Percentiles rank a stretch among this genome's conserved stretches.
phyloP scores from a whole-genome alignment of 2,888 invertebrate genomes.

The Microplitis deprimator region DNA sequence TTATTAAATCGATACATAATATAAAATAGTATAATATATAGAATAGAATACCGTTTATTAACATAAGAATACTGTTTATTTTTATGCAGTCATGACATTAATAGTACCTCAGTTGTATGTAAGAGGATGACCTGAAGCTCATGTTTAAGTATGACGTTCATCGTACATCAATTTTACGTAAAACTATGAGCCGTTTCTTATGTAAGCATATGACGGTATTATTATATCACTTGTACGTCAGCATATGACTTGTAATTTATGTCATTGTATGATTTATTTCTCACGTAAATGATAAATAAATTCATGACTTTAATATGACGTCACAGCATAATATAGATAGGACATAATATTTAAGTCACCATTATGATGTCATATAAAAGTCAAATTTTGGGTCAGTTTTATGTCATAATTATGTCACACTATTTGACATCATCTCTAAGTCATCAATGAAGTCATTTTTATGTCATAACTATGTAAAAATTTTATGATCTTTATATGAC shows the following conservation, averaged over 20 bases:
- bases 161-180: constrained; percentile 12
- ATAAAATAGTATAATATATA: neutral
- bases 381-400: constrained; percentile 9
- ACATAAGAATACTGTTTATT: neutral
- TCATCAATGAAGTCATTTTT: constrained; percentile 7
- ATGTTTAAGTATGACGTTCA: constrained; percentile 13
- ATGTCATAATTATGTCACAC: constrained; percentile 10
- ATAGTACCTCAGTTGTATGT: neutral
- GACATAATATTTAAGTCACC: neutral
- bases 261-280: constrained; percentile 12
- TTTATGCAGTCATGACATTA: neutral
- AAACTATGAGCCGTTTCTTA: neutral
- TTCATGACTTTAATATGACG: constrained; percentile 8
- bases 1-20: neutral
- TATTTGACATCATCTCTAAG: neutral
- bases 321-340: neutral
- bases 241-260: constrained; percentile 17
- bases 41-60: neutral
- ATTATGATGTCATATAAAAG: constrained; percentile 8
- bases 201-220: constrained; percentile 5
- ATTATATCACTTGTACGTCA: neutral
- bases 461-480: constrained; percentile 9
- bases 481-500: neutral
- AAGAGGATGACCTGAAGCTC: constrained; percentile 1
- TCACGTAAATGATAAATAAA: constrained; percentile 2